Percentiles rank a stretch among this genome's conserved stretches.
Evolutionary conservation across 2,888 invertebrate genomes (phyloP).

Genomic region (Mythimna albipuncta): DNA sequence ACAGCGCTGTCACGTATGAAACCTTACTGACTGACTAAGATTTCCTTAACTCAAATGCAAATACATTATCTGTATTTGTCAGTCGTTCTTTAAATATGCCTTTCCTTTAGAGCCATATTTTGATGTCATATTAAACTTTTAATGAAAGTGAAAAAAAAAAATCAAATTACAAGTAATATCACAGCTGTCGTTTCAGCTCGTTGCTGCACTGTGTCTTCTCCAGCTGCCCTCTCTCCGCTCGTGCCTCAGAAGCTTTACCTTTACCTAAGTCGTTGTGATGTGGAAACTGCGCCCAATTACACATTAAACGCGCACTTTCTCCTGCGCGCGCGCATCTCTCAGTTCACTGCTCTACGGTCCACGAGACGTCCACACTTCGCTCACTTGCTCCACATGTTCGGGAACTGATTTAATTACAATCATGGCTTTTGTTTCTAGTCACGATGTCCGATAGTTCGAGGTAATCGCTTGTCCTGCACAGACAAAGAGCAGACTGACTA

Average conservation of each 20-base stretch:
- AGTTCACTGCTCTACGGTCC: constrained; percentile 46
- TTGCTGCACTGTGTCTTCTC: not conserved
- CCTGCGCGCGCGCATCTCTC: constrained; percentile 55
- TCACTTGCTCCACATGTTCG: constrained; percentile 28
- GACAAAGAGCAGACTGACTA: not conserved
- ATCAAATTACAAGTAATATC: not conserved
- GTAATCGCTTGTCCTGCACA: no score
- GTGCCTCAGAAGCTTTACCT: constrained; percentile 14
- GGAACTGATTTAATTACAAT: constrained; percentile 12
- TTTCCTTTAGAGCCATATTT: not conserved
- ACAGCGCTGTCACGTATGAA: no score
- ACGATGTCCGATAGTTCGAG: not conserved
- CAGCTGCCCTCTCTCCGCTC: not conserved
- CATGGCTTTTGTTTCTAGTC: not conserved
- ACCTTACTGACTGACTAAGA: no score
- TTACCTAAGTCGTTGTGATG: constrained; percentile 60
- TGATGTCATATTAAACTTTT: not conserved
- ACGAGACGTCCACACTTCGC: constrained; percentile 9
- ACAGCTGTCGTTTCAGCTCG: not conserved
- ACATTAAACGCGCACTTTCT: constrained; percentile 78
- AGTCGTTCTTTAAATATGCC: no score
- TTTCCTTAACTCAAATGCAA: no score
- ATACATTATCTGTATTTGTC: no score
- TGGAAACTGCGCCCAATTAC: constrained; percentile 76
- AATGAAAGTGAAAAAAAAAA: not conserved